phyloP scores from a whole-genome alignment of 1,140 invertebrate genomes.

The Euwallacea similis region DNA sequence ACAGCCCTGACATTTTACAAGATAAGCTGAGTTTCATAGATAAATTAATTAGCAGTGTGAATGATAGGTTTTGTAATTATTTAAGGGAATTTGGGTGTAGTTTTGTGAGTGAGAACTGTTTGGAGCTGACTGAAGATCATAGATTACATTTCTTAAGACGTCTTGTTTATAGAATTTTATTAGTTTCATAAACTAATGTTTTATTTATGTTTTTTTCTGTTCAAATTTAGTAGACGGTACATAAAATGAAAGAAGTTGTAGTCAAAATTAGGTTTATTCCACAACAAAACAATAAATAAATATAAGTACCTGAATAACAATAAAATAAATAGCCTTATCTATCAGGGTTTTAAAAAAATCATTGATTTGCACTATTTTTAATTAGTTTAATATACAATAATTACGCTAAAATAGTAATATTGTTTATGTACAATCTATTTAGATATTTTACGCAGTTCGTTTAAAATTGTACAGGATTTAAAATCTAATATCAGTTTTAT shows the following conservation, averaged over 20 bases:
- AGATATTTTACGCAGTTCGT: conserved; percentile 29
- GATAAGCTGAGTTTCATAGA: conserved; percentile 37
- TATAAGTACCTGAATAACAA: too few species aligned
- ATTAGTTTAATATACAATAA: too few species aligned
- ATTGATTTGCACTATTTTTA: too few species aligned
- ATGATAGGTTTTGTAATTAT: conserved; percentile 46
- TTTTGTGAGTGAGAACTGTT: conserved; percentile 39
- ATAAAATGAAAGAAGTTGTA: too few species aligned
- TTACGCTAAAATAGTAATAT: neutral
- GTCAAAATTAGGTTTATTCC: too few species aligned
- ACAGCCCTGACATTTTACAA: conserved; percentile 34
- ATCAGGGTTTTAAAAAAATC: too few species aligned
- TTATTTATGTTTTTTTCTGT: too few species aligned
- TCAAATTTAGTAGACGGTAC: too few species aligned
- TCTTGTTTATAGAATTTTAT: conserved; percentile 14
- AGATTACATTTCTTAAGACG: conserved; percentile 13
- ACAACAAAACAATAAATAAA: too few species aligned
- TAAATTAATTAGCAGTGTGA: conserved; percentile 40
- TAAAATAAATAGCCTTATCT: too few species aligned
- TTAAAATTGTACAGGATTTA: conserved; percentile 26
- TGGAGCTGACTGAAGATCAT: conserved; percentile 14
- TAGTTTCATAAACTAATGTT: too few species aligned
- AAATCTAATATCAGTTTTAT: conserved; percentile 13
- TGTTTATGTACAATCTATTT: conserved; percentile 20
- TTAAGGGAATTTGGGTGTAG: conserved; percentile 47